Percentiles rank a stretch among this genome's conserved stretches.
These are phyloP conservation scores for Pemphigus obesinymphae DNA, from an alignment of 1,140 invertebrate genomes.

Conservation along the genomic window DNA sequence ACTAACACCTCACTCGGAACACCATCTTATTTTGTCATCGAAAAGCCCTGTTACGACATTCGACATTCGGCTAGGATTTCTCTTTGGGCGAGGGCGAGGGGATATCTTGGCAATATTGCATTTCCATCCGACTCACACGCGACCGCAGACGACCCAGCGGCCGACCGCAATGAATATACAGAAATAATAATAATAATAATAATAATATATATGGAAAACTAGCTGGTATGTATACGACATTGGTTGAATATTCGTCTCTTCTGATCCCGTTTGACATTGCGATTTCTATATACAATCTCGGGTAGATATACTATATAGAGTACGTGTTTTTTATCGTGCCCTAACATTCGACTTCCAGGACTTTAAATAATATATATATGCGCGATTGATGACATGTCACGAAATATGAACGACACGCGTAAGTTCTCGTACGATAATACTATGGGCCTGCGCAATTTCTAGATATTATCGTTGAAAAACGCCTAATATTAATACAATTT, in stretches of 20 bases:
- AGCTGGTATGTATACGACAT: background rate
- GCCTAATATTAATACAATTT: too few relatives aligned
- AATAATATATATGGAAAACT: constrained; percentile 13
- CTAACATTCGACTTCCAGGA: too few relatives aligned
- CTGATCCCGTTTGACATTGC: constrained; percentile 15
- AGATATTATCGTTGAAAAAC: too few relatives aligned
- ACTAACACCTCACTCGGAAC: constrained; percentile 23
- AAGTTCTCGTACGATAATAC: too few relatives aligned
- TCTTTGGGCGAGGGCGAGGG: background rate
- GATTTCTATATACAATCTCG: background rate
- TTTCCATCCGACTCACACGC: background rate
- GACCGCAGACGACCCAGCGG: background rate
- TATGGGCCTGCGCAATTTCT: too few relatives aligned
- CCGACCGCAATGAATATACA: background rate
- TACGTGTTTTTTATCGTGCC: too few relatives aligned
- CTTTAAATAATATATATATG: too few relatives aligned
- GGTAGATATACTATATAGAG: too few relatives aligned
- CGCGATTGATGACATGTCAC: too few relatives aligned
- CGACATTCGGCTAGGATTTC: background rate
- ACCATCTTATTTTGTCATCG: constrained; percentile 34
- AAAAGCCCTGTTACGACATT: constrained; percentile 19
- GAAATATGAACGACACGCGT: too few relatives aligned
- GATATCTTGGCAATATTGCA: background rate
- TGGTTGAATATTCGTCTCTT: background rate
- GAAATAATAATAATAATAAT: too few relatives aligned